Evolutionary conservation across 2,797 vertebrate genomes (phyloP).

Genomic region (Catamblyrhynchus diadema): DNA sequence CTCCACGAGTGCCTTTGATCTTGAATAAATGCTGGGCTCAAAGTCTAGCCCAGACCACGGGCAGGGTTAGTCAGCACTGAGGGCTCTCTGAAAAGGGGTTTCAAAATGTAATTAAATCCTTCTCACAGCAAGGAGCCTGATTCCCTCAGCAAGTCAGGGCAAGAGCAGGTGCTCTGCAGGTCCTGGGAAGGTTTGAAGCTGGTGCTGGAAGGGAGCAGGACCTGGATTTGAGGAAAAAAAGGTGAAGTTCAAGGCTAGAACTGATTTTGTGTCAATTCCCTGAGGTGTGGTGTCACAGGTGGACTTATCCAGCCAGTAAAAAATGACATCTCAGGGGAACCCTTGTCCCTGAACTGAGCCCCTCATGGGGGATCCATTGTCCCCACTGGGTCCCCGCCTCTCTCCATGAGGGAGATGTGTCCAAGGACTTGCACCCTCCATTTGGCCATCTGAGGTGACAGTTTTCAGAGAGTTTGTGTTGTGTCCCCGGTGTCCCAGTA

Average conservation of each 20-base stretch:
- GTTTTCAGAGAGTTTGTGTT: background rate
- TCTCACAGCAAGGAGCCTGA: background rate
- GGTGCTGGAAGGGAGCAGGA: background rate
- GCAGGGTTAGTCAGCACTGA: background rate
- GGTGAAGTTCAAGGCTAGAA: background rate
- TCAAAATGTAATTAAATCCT: background rate
- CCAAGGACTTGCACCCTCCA: background rate
- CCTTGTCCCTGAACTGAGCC: background rate
- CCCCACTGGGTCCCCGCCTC: rapidly evolving
- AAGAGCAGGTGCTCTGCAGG: background rate
- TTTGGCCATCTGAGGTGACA: background rate
- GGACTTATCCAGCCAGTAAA: background rate
- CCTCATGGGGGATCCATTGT: rapidly evolving
- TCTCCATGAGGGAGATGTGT: background rate
- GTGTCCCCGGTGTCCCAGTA: background rate
- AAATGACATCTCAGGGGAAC: background rate
- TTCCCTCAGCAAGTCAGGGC: background rate
- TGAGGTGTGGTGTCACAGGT: background rate
- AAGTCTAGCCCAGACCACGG: background rate
- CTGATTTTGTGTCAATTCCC: background rate
- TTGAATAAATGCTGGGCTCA: background rate
- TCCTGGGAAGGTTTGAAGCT: background rate
- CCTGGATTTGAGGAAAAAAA: background rate
- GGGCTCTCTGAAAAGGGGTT: background rate
- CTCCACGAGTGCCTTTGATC: background rate